Conservation (phyloP, 2,888 invertebrate genomes). For the Meta bourneti region DNA sequence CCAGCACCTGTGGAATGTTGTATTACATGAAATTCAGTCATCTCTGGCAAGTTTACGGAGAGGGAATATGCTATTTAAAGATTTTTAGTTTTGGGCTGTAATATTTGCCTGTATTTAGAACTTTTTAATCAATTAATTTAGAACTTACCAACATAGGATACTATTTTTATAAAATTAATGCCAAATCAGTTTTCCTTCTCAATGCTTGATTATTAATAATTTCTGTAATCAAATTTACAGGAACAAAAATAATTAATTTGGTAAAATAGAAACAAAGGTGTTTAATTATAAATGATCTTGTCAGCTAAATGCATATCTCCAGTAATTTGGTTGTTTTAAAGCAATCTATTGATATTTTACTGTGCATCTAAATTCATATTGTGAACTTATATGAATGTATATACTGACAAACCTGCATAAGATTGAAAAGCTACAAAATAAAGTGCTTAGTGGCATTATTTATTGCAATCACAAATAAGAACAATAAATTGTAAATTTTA, state of each 20-base stretch:
- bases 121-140: neutral
- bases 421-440: constrained; percentile 9
- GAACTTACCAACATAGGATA: neutral
- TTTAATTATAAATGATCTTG: neutral
- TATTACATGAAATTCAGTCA: neutral
- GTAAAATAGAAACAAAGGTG: neutral
- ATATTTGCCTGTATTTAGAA: neutral
- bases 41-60: neutral
- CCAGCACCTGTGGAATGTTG: no score
- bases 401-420: constrained; percentile 32
- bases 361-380: neutral
- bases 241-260: neutral
- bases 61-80: neutral
- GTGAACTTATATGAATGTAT: neutral
- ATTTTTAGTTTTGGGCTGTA: neutral
- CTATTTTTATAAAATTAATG: neutral
- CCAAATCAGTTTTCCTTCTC: no score
- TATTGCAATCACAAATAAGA: constrained; percentile 20
- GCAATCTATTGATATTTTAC: neutral
- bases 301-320: neutral
- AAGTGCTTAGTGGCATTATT: constrained; percentile 23
- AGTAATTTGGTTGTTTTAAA: neutral
- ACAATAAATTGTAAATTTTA: constrained; percentile 40
- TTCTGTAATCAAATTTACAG: neutral
- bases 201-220: no score